Base-by-base conservation (phyloP, 2,113 vertebrate genomes). In the Porphyrio hochstetteri region DNA sequence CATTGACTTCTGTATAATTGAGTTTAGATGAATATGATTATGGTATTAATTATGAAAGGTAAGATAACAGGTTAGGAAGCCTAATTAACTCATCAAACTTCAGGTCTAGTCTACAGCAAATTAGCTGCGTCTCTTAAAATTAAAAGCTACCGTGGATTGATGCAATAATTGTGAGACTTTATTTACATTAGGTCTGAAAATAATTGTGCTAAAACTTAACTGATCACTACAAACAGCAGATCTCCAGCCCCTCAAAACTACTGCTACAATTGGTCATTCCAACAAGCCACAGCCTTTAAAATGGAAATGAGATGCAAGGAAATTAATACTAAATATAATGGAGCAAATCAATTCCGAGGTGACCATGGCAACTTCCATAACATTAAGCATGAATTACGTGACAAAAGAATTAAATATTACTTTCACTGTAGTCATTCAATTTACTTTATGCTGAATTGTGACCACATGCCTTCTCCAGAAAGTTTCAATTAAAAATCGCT, bases 71-170 rank as follows among this genome's bases (percentile, higher is more conserved):
- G 89, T 92, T 93, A 95, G 89, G 46, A 95, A 95, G 48, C 60
- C 56, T 93, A 93, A 95, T 95, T 95, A 95, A 90, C 74, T 93
- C 82, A 90, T 95, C 78, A 95, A 44, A 94, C 78, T 93, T 96
- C 87, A 71, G 52, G 87, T 83, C 44, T 94, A 75, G 42, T 71
- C 84, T 90, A 74, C 42, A 70, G 65, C 20, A 95, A 95, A 95
- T 83, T 88, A 42, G 3, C 68, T 82, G 36, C 0, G 1, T 85
- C 36, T 87, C 46, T 93, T 91, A 82, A 88, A 93, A 93, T 92
- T 74, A 92, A 90, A 94, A 50, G 28, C 24, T 79, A 57, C 40
- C n/a, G 10, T 61, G 60, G 78, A 85, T 50, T 85, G 36, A 67
- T 87, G 67, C 11, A 82, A 72, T 87, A 92, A 91, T 79, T 94